A percentile compares a stretch with the other conserved stretches of the same genome.
phyloP scores from a whole-genome alignment of 53 echinoderm and acorn worm genomes.

The Henricia sp. region DNA sequence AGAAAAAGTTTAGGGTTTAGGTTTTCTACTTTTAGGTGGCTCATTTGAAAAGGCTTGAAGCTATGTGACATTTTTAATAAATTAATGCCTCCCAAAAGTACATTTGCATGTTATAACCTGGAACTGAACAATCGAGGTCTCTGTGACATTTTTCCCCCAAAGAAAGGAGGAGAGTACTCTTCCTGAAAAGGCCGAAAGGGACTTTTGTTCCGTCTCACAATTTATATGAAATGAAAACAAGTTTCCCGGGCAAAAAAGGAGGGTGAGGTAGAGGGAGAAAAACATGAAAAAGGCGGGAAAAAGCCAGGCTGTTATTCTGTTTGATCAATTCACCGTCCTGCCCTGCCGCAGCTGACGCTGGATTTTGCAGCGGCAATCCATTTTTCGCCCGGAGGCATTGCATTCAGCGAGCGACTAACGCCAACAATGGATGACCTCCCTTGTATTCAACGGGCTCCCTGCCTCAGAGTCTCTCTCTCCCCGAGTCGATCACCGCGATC shows the following conservation, averaged over 20 bases:
- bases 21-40: too few species aligned
- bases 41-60: too few species aligned
- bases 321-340: not conserved
- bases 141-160: too few species aligned
- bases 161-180: too few species aligned
- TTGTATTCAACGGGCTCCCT: slow-evolving; percentile 19
- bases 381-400: slow-evolving; percentile 40
- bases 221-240: not conserved
- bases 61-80: too few species aligned
- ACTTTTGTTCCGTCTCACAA: not conserved
- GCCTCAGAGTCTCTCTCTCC: not conserved
- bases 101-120: too few species aligned
- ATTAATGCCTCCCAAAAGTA: too few species aligned
- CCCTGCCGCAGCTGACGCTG: slow-evolving; percentile 24
- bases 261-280: not conserved
- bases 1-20: too few species aligned
- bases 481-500: too few species aligned
- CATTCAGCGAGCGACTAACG: slow-evolving; percentile 37
- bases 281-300: slow-evolving; percentile 13
- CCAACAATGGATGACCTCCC: slow-evolving; percentile 54
- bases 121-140: too few species aligned
- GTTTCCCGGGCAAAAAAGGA: not conserved
- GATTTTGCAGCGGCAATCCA: not conserved
- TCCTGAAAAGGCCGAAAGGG: not conserved
- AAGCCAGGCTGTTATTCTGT: slow-evolving; percentile 22